Conservation (phyloP, 2,113 vertebrate species). For the Xiphorhynchus elegans region DNA sequence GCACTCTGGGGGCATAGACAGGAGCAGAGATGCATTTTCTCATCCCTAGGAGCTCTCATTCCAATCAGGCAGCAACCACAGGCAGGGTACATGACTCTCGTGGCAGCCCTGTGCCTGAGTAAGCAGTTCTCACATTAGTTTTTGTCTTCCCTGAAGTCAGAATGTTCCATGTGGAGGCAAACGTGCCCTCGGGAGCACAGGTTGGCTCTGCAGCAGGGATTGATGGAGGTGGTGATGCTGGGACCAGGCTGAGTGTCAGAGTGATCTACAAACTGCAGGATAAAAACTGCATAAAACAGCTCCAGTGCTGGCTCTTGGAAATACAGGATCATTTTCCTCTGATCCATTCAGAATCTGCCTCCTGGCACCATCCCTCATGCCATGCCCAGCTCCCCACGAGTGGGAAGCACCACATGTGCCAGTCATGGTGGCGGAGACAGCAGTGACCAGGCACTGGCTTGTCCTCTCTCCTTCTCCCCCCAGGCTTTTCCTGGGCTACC, state of each 20-base stretch:
- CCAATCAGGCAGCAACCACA: neutral
- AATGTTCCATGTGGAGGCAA: neutral
- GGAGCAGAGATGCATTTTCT: neutral
- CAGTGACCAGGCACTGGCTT: neutral
- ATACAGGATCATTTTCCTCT: neutral
- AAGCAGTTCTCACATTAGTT: accelerated
- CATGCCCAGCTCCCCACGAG: accelerated
- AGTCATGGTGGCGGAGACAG: accelerated
- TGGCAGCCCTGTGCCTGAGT: neutral
- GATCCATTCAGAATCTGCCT: neutral
- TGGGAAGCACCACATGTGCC: neutral
- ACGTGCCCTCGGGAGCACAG: accelerated
- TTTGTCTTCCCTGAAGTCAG: neutral
- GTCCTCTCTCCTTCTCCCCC: neutral
- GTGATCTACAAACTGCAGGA: neutral
- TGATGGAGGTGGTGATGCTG: neutral
- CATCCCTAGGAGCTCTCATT: neutral
- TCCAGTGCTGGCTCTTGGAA: neutral
- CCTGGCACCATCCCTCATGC: accelerated
- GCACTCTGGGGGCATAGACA: neutral
- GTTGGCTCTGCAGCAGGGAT: neutral
- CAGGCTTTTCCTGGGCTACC: neutral
- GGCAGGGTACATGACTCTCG: neutral
- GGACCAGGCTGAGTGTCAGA: neutral
- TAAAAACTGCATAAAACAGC: neutral